Base-by-base conservation (phyloP, 2,888 invertebrate genomes). In the Microctonus aethiopoides region DNA sequence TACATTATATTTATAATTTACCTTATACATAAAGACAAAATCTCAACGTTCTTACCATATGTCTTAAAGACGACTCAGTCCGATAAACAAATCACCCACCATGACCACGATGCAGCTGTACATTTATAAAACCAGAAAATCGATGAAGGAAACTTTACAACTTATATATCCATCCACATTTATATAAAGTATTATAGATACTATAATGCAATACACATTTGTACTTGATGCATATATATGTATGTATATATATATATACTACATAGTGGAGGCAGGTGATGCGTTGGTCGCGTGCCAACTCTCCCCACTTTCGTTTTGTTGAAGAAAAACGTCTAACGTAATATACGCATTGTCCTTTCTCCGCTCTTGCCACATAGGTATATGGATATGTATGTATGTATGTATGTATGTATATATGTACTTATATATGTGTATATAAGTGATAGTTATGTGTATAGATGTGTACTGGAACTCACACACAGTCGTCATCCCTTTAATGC, bases 221-320 rank as follows among this genome's bases (percentile, higher is more conserved):
- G 74, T n/a, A n/a, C n/a, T n/a, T 76, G 74, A n/a, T 46, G 16
- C 16, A 16, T 46, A n/a, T 46, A n/a, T 46, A 46, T 46, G 6
- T 46, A n/a, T 46, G 16, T 46, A 36, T 36, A 36, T 36, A 5
- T 46, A n/a, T n/a, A n/a, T n/a, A n/a, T n/a, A n/a, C n/a, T n/a
- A n/a, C n/a, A n/a, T n/a, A n/a, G n/a, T n/a, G n/a, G 66, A 64
- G 78, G 84, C 86, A 86, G 86, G 86, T 86, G 86, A 86, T 83
- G 84, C 6, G 46, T 83, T 83, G 83, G 86, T 84, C 86, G 86
- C 86, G 86, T 86, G 86, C 85, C 86, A 80, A 72, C 73, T 75
- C 77, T 78, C 81, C 81, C 81, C 80, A 75, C 71, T 63, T 67
- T 68, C 75, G 72, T 75, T 72, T 71, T 71, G 77, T 73, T n/a